Evolutionary conservation across 2,888 invertebrate genomes (phyloP).

Genomic region (Pecten maximus): DNA sequence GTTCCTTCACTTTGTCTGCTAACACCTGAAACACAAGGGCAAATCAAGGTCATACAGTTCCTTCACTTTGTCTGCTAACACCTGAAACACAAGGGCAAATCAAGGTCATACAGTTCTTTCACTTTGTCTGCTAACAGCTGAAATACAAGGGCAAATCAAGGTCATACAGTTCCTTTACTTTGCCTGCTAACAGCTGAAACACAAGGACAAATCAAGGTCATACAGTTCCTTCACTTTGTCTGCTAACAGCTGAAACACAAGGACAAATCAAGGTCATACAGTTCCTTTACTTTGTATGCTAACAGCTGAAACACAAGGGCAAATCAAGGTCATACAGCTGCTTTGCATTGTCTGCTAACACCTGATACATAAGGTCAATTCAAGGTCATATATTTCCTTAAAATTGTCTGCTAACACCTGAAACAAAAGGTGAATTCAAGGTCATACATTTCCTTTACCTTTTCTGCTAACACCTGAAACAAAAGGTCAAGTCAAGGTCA

Average conservation of each 20-base stretch:
- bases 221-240: not conserved
- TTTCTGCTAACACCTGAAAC: not conserved
- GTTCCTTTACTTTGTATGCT: not conserved
- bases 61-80: no score
- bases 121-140: slow-evolving; percentile 79
- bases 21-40: slow-evolving; percentile 71
- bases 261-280: not conserved
- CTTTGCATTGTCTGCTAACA: not conserved
- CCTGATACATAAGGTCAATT: slow-evolving; percentile 17
- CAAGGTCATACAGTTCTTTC: slow-evolving; percentile 63
- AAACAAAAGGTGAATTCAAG: not conserved
- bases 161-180: no score
- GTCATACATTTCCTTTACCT: not conserved
- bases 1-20: slow-evolving; percentile 76
- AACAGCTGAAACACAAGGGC: not conserved
- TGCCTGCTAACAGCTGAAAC: not conserved
- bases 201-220: slow-evolving; percentile 5
- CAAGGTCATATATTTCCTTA: not conserved
- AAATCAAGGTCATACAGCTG: not conserved
- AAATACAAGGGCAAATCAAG: slow-evolving; percentile 48
- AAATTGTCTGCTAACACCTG: not conserved
- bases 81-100: not conserved
- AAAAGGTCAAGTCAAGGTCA: not conserved
- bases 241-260: slow-evolving; percentile 47
- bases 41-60: not conserved